Base-by-base conservation (phyloP, 2,113 vertebrate species). In the Indri indri region DNA sequence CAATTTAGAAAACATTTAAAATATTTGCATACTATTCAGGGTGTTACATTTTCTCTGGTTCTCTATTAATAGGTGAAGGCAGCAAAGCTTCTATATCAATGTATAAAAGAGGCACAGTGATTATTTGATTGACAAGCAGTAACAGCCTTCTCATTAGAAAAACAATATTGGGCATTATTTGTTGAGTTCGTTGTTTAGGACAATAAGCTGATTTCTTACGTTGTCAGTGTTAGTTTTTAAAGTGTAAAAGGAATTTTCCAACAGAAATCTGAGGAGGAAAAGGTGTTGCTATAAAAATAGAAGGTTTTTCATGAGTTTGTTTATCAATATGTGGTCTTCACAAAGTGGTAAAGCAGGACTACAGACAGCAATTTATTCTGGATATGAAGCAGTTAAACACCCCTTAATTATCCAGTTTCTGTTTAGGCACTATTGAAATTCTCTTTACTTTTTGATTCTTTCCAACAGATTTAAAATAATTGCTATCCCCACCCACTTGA, bases 1-100 rank as follows among this genome's bases (percentile, higher is more conserved):
- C 98, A 98, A 98, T 98, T 98, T 98, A 97, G 97, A 88, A 98
- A 82, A 61, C 71, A 96, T 90, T 97, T 91, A 52, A 96, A 91
- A 95, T 37, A 98, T 98, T 98, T 98, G 66, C 97, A 98, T 98
- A 96, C 84, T 7, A 63, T 68, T 85, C 13, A 81, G 45, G 50
- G 66, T 97, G 54, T 71, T 96, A 37, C 20, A 74, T 97, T 91
- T 97, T 68, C 84, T 94, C n/a, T 92, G 76, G 68, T 79, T 73
- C 54, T 97, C 34, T 96, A 83, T 96, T 79, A 97, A 25, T 61
- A 97, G 50, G 34, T 16, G 57, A 94, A 90, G 4, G 27, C 22
- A 85, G 59, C 9, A 65, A 94, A 83, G 0, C 2, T 92, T 47
- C 6, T 14, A 0, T 17, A 96, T 94, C 92, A 97, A 65, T 92